Evolutionary conservation across 2,888 invertebrate genomes (phyloP), one percentile per base, ranked within the genome.

Genomic region (Cetonia aurata): DNA sequence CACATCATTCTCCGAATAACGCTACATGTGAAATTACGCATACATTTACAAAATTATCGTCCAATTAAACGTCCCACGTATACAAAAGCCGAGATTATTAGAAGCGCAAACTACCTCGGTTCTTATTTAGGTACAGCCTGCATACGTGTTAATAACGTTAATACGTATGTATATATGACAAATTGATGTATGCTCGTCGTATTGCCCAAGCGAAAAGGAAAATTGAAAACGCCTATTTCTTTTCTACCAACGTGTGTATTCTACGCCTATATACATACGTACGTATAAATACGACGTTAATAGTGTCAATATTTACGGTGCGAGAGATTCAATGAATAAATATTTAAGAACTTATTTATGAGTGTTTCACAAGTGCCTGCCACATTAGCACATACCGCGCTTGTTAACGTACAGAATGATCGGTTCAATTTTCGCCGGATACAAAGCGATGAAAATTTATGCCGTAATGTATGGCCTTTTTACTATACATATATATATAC

Each of bases 341-440:
- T 62, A 62, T 62, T 62, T 62, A 62, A 62, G 48, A 62, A 62
- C 46, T 48, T 62, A 62, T 62, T 62, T 62, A 62, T 62, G 62
- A 48, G 37, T 48, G 33, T 62, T 62, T 62, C 50, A 62, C 62
- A 62, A 62, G 48, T 48, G 48, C 31, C 33, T 46, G 62, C 48
- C 50, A 48, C 62, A 62, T 62, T 62, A 62, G 33, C 62, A 62
- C 62, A 62, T 62, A 62, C 15, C 48, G 13, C 62, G 48, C 48
- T 62, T 48, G 62, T 48, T 62, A 62, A 48, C 33, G 50, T 62
- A 10, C 56, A 37, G 41, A 25, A 37, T 13, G 62, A 46, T 44
- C 31, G 31, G 31, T 48, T 62, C 15, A 48, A 62, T 62, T 62
- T 62, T 50, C 62, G 13, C 4, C 9, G 31, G 42, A 59, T 19